Evolutionary conservation across 2,888 invertebrate genomes (phyloP), one percentile per base, ranked within the genome.

Genomic region (Acanthosoma haemorrhoidale): DNA sequence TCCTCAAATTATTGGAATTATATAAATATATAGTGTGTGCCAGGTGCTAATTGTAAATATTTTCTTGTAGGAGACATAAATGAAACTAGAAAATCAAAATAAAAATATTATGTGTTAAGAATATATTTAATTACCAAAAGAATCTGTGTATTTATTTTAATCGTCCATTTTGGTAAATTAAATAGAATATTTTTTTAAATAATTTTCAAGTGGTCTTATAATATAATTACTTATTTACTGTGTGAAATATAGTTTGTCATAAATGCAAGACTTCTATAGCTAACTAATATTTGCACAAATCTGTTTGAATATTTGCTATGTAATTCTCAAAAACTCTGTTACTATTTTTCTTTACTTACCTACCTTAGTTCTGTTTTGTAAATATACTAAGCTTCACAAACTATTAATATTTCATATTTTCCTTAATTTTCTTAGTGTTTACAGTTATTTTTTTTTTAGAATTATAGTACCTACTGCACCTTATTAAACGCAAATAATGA

Each of bases 41-140:
- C 25, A 25, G 51, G 51, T 51, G 51, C 51, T 25, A 16, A 51
- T 51, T 51, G 51, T 51, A 51, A 25, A 51, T 51, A 51, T 51
- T 51, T 29, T 51, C 51, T 51, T 25, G 51, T 51, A 51, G 51
- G 29, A 25, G 51, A 25, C 25, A 51, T 21, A 4, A 51, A 51
- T 51, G 51, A 51, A 51, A 29, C 51, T 51, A 51, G 51, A 51
- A 51, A 51, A 51, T 51, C 51, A 51, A 51, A 51, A 51, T 51
- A 51, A 25, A 25, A 51, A 25, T 51, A 51, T 51, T 51, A 51
- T 25, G 25, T 51, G 29, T 51, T 51, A 25, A 25, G 6, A 51
- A 51, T 51, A 51, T 51, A 25, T 51, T 51, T 51, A 51, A 13
- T 51, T 51, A 51, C 51, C 51, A 51, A 51, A 5, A 25, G 13